Base-by-base conservation (phyloP, 2,797 vertebrate species). In the Xiphophorus birchmanni region DNA sequence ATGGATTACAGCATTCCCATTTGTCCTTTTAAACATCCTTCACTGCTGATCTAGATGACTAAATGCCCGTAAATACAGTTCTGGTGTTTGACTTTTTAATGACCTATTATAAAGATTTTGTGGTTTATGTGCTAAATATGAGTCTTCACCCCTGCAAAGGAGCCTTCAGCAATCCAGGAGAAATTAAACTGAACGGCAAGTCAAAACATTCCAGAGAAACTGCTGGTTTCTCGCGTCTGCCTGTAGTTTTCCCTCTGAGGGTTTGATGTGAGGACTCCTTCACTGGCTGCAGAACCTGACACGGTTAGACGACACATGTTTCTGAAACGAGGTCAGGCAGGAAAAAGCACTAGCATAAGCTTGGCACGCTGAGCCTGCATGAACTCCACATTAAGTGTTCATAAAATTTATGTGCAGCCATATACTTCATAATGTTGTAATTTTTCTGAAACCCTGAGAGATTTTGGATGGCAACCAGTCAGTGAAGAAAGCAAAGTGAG, bases 1-100 rank as follows among this genome's bases (percentile, higher is more conserved):
- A 69, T 69, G 65, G 65, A 69, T 69, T 11, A 42, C 65, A 69
- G 21, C 65, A 69, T 69, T 67, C 65, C 65, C 37, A 23, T 26
- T 42, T 10, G 35, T 67, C 18, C 35, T 23, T 23, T 40, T 5
- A 40, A 67, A 11, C 4, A 23, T 69, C 37, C 35, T 26, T 40
- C 35, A 67, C 18, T 69, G 65, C 37, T 40, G 37, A 37, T 40
- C 35, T 23, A 40, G 65, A 26, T 21, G 37, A 69, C 42, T 69
- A 69, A 69, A 69, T 42, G 9, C 40, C 35, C 21, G 5, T 69
- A 26, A 37, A 67, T 26, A 42, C 8, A 67, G 35, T 10, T 37
- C 18, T 42, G 1, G 37, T 26, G 35, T 69, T 69, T 69, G 65
- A 69, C 65, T 40, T 42, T 69, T 69, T 42, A 17, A 42, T 69